Evolutionary conservation across 2,797 vertebrate genomes (phyloP), one percentile per base, ranked within the genome.

Genomic region (Cirrhinus mrigala): DNA sequence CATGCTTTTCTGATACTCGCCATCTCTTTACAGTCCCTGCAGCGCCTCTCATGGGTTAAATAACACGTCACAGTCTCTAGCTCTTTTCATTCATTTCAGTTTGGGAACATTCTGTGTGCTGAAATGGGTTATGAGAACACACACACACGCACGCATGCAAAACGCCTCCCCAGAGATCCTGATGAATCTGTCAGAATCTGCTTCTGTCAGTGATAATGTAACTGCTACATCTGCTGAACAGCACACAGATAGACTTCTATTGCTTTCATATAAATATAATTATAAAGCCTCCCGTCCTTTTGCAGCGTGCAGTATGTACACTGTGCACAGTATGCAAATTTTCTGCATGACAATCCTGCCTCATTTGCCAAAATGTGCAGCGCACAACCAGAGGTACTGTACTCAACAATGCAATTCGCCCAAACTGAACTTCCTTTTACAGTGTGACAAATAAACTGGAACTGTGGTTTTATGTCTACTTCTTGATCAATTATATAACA

Each of bases 101-200:
- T 79, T 8, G 16, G 14, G 20, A 37, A 12, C 24, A 54, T 37
- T 68, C 69, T 70, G 12, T 70, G 12, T 24, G 60, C 14, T 64
- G 24, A 64, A 83, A 24, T 79, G 46, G 85, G 62, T 81, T 71
- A 27, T 58, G 14, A 15, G 37, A 44, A 64, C 10, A 44, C 37
- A 70, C 68, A 70, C 37, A 40, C 20, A n/a, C 37, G 14, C 68
- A 44, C 18, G 11, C 66, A 7, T 22, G 7, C 37, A n/a, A 27
- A 12, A 33, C 27, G 2, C 27, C 18, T 18, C 64, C 7, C 68
- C 37, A 24, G 12, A 48, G 44, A 27, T 73, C 1, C n/a, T 27
- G n/a, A 46, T 52, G 46, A 52, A 74, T 74, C 29, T 27, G 46
- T 50, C 71, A 52, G 46, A 48, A 50, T 52, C 68, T 16, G 15